Base-by-base conservation (phyloP, 2,113 vertebrate genomes). In the Syrmaticus mikado region DNA sequence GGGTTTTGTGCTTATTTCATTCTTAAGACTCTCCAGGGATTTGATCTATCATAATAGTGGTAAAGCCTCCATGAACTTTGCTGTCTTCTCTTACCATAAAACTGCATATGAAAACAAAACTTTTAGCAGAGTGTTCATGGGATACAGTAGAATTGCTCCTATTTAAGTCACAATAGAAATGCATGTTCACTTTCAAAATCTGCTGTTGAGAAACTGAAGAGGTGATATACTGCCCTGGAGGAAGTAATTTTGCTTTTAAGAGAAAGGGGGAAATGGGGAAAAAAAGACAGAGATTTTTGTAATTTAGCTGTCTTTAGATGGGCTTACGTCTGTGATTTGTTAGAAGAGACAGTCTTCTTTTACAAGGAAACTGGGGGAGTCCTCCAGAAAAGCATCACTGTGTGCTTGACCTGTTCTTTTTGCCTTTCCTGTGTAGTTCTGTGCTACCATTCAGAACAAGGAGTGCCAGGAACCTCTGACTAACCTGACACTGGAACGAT, bases 21-120 rank as follows among this genome's bases (percentile, higher is more conserved):
- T 83, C 93, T 84, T 27, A 43, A 72, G 82, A 53, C 43, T 30
- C 92, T 89, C 85, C 38, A 60, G 84, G 92, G 78, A 86, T 46
- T 80, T 77, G 43, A 66, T 58, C 41, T 62, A 27, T 76, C 67
- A 87, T 89, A 92, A 87, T 77, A 73, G 68, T 48, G 48, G 28
- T 0, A 18, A n/a, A 46, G 27, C 43, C 19, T 87, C 89, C 43
- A 55, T 90, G 86, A 68, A 45, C 60, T 89, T 81, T 1, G 0
- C 52, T 74, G 50, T 87, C 82, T 90, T 76, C 85, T 67, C 19
- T 28, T 53, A 30, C 75, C 18, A 66, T 82, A 70, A 87, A 94
- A 78, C 55, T 84, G 82, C 60, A 70, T 36, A 40, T 64, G 65
- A 73, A 30, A 68, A 30, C 22, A 13, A 60, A 61, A 60, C 32